Evolutionary conservation across 2,888 invertebrate species (phyloP), one percentile per base, ranked within the genome.

Genomic region (Calameuta pallipes): DNA sequence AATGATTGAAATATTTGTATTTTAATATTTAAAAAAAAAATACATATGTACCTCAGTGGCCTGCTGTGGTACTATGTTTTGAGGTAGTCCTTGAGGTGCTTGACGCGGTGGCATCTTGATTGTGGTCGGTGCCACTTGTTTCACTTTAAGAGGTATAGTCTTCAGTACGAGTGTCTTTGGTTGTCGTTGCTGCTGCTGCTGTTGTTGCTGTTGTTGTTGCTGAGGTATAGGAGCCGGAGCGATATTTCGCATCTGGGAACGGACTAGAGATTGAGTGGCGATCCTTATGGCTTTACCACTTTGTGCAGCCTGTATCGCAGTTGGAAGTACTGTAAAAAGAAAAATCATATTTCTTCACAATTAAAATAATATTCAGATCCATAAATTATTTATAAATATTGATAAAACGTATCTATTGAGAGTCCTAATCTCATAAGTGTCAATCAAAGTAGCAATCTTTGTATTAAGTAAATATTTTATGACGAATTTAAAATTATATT

Each of bases 161-260:
- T 91, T 91, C 70, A 91, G 81, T 56, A 91, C 89, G 69, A 91
- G 85, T 37, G 91, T 90, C 86, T 91, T 91, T 83, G 89, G 87
- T 80, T 88, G 87, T 76, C 85, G 86, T 82, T 87, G 88, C 37
- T 83, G 85, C 56, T 83, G 85, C 56, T 80, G 83, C 13, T 74
- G 82, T 36, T 81, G 85, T 15, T 79, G 79, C 31, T 41, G 84
- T 41, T 79, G 80, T 30, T 78, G 78, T 1, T 79, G 81, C 37
- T 77, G 76, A 30, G 33, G 76, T 36, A 82, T 30, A 0, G 87
- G 85, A 6, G 90, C 84, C 4, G 91, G 86, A 0, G 89, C 85
- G 23, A 90, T 87, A 75, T 86, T 89, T 76, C 88, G 86, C 83
- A 90, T 83, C 35, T 90, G 90, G 37, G 88, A 85, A 35, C 89